A percentile compares a stretch with the other conserved stretches of the same genome.
Conservation (phyloP, 2,888 invertebrate species). For the Eupithecia subfuscata region DNA sequence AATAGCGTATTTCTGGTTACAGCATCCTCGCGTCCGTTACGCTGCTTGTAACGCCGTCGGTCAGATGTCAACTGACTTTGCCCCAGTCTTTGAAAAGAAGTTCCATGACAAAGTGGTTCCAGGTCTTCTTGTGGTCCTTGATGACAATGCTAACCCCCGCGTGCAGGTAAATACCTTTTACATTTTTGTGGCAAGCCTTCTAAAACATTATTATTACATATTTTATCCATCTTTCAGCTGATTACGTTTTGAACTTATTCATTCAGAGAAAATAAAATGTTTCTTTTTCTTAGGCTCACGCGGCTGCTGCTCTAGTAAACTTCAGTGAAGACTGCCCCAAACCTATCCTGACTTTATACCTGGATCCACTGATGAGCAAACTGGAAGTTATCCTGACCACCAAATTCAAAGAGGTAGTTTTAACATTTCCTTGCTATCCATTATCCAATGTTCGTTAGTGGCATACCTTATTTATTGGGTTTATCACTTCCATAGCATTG, state of each 20-base stretch:
- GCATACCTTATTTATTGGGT: conserved; percentile 55
- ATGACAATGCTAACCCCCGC: conserved; percentile 95
- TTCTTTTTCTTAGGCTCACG: conserved; percentile 82
- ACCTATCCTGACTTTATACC: conserved; percentile 93
- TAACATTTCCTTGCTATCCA: background rate
- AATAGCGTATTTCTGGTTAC: conserved; percentile 38
- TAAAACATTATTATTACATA: background rate
- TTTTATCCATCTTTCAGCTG: too few relatives aligned
- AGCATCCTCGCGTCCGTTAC: conserved; percentile 96
- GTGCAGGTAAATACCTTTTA: conserved; percentile 87
- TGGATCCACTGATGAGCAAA: conserved; percentile 95
- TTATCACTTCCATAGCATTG: conserved; percentile 82
- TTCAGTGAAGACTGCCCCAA: conserved; percentile 99
- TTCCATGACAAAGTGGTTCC: conserved; percentile 98
- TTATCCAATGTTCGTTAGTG: conserved; percentile 82
- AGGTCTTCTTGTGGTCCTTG: conserved; percentile 93
- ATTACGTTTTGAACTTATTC: background rate
- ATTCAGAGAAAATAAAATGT: background rate
- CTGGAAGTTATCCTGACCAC: conserved; percentile 94
- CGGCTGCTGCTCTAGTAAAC: conserved; percentile 98
- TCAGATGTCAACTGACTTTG: conserved; percentile 99
- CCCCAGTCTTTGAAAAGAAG: conserved; percentile 98
- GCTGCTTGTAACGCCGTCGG: conserved; percentile 99
- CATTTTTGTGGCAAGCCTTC: background rate
- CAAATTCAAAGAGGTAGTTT: conserved; percentile 93